These are phyloP conservation scores for Callipepla californica DNA, from an alignment of 2,113 vertebrate genomes.

Conservation along the genomic window DNA sequence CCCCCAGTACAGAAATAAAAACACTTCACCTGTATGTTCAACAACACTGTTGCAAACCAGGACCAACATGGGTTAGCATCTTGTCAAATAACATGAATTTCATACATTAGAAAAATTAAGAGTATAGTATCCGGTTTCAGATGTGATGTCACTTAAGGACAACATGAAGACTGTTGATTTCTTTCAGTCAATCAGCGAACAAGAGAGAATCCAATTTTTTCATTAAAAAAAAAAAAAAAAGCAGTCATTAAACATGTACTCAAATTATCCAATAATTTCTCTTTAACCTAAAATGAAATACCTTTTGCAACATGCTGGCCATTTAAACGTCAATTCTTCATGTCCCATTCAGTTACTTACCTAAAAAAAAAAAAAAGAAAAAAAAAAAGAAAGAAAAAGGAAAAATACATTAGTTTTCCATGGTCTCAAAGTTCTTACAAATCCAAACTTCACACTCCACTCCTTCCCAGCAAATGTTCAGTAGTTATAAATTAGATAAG, in stretches of 20 bases:
- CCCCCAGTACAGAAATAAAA: background rate
- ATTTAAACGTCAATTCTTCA: slow-evolving; percentile 80
- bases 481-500: background rate
- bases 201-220: background rate
- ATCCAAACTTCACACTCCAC: background rate
- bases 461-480: background rate
- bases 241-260: background rate
- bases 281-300: slow-evolving; percentile 49
- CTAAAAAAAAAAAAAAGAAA: slow-evolving; percentile 67
- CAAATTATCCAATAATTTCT: background rate
- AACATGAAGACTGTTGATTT: background rate
- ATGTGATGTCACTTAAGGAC: background rate
- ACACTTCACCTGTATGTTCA: background rate
- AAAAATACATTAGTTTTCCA: slow-evolving; percentile 1
- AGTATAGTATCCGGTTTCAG: background rate
- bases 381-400: background rate
- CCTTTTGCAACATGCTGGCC: slow-evolving; percentile 87
- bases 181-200: background rate
- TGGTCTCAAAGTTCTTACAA: background rate
- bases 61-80: too few relatives aligned
- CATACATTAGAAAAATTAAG: too few relatives aligned
- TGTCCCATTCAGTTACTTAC: slow-evolving; percentile 82
- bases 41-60: accelerated
- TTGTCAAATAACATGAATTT: accelerated
- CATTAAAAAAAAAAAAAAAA: background rate